Evolutionary conservation across 1,140 invertebrate species (phyloP).

Genomic region (Oncopeltus fasciatus): DNA sequence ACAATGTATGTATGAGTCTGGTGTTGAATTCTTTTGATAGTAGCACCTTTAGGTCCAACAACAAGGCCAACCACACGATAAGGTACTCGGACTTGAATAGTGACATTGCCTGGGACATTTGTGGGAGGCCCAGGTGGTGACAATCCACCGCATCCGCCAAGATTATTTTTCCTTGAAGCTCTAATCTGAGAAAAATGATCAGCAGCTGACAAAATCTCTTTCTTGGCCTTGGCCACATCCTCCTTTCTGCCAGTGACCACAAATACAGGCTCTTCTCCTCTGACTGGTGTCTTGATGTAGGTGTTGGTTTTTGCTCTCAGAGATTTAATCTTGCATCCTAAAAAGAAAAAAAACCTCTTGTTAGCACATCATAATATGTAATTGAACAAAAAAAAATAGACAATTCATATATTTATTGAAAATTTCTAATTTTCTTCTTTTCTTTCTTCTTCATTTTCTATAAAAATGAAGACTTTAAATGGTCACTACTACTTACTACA

Average conservation of each 20-base stretch:
- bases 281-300: conserved; percentile 98
- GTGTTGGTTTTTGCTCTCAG: conserved; percentile 98
- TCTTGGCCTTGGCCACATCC: conserved; percentile 90
- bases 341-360: conserved; percentile 35
- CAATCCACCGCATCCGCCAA: conserved; percentile 34
- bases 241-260: conserved; percentile 98
- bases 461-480: too few relatives aligned
- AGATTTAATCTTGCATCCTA: conserved; percentile 99
- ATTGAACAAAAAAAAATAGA: too few relatives aligned
- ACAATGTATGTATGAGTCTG: conserved; percentile 99
- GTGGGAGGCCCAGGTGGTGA: conserved; percentile 61
- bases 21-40: conserved; percentile 98
- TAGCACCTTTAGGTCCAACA: conserved; percentile 96
- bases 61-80: conserved; percentile 96
- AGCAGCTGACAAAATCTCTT: conserved; percentile 94
- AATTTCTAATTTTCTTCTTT: too few relatives aligned
- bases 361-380: too few relatives aligned
- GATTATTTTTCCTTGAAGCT: conserved; percentile 74
- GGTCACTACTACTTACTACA: too few relatives aligned
- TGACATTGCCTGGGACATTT: conserved; percentile 82
- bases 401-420: too few relatives aligned
- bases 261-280: conserved; percentile 97
- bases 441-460: too few relatives aligned
- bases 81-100: conserved; percentile 93
- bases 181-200: conserved; percentile 99